Evolutionary conservation across 2,797 vertebrate genomes (phyloP).

Genomic region (Philypnodon macrostomus): DNA sequence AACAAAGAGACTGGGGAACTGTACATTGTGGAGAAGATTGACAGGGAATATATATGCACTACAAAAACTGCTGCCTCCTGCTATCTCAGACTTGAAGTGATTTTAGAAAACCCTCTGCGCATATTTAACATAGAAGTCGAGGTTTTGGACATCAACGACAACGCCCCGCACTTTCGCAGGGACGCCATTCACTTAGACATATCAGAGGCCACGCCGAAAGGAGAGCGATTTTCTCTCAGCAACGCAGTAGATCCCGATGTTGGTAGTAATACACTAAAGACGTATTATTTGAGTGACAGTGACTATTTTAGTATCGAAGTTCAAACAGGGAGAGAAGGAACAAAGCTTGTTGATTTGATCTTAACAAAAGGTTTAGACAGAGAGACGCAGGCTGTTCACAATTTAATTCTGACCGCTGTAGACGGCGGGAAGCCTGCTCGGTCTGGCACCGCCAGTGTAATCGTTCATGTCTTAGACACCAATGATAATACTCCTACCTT

Average conservation of each 20-base stretch:
- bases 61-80: constrained; percentile 66
- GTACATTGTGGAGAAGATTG: constrained; percentile 75
- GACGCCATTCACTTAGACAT: constrained; percentile 84
- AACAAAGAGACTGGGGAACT: constrained; percentile 78
- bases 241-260: constrained; percentile 88
- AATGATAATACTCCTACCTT: constrained; percentile 44
- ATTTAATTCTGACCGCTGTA: constrained; percentile 65
- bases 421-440: constrained; percentile 65
- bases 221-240: constrained; percentile 85
- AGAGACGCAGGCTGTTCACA: constrained; percentile 54
- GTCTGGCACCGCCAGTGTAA: constrained; percentile 57
- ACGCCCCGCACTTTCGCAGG: constrained; percentile 83
- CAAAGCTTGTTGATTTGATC: constrained; percentile 55
- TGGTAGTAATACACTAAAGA: constrained; percentile 83
- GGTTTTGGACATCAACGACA: constrained; percentile 90
- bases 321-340: constrained; percentile 52
- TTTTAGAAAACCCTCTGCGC: constrained; percentile 81
- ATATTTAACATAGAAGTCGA: constrained; percentile 87
- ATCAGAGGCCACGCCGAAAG: constrained; percentile 81
- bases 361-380: constrained; percentile 57
- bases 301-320: constrained; percentile 84
- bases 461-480: constrained; percentile 45
- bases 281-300: constrained; percentile 82
- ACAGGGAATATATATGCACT: constrained; percentile 84
- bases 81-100: constrained; percentile 84